Conservation (phyloP, 1,140 invertebrate species). For the Aleiodes sp. region DNA sequence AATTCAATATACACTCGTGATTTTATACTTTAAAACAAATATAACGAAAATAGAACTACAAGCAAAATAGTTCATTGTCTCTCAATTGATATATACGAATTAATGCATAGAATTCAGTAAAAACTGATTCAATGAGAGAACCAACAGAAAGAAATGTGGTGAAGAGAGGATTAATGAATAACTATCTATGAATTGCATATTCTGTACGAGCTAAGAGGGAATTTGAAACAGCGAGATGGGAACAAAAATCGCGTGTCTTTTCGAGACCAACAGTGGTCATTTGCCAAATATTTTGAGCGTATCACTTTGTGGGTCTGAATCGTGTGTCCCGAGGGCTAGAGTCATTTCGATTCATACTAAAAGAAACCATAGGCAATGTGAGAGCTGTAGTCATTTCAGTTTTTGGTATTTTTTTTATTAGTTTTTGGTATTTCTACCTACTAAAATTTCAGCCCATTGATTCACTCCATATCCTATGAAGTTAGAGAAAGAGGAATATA, state of each 20-base stretch:
- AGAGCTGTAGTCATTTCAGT: conserved; percentile 15
- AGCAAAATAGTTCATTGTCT: no score
- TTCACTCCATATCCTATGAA: neutral
- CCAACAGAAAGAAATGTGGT: no score
- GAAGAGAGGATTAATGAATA: no score
- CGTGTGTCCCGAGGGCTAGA: conserved; percentile 40
- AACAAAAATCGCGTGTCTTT: conserved; percentile 50
- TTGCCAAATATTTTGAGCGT: conserved; percentile 63
- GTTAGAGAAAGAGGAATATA: conserved; percentile 2
- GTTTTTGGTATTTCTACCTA: neutral
- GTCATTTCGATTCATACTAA: conserved; percentile 7
- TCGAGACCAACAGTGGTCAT: conserved; percentile 43
- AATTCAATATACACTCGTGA: neutral
- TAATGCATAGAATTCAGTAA: no score
- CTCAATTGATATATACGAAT: no score
- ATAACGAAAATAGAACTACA: neutral
- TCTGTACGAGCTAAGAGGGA: no score
- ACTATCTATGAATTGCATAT: no score
- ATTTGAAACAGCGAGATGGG: conserved; percentile 27
- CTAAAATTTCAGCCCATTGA: neutral
- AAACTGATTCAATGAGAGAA: no score
- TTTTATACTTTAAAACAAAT: neutral
- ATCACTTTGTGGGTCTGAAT: conserved; percentile 36
- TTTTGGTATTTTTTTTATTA: conserved; percentile 28
- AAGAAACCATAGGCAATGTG: conserved; percentile 23